Evolutionary conservation across 1,140 invertebrate genomes (phyloP).

Genomic region (Nylanderia fulva): DNA sequence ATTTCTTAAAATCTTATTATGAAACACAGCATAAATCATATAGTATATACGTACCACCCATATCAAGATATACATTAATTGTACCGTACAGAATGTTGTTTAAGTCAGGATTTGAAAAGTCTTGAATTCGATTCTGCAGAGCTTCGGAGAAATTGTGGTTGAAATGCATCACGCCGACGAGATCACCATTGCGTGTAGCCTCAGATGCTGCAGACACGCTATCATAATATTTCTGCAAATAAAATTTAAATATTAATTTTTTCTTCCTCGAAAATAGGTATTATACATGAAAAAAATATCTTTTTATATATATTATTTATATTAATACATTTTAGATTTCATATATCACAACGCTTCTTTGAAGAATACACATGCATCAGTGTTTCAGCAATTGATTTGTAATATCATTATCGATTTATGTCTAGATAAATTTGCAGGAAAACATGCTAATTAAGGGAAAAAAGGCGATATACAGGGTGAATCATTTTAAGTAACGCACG

Average conservation of each 20-base stretch:
- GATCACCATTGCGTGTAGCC: constrained; percentile 88
- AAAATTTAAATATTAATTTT: constrained; percentile 3
- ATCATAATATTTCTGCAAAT: constrained; percentile 86
- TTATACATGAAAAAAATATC: no score
- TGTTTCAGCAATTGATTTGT: no score
- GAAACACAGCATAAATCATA: constrained; percentile 8
- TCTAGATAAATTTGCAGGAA: background rate
- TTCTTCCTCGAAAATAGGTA: background rate
- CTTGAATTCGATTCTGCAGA: constrained; percentile 86
- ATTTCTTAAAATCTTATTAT: background rate
- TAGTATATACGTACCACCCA: constrained; percentile 87
- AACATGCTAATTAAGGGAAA: no score
- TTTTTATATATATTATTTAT: background rate
- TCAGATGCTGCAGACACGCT: constrained; percentile 85
- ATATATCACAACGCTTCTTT: no score
- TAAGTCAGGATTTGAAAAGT: constrained; percentile 47
- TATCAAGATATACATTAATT: constrained; percentile 90
- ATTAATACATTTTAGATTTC: no score
- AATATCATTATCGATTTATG: background rate
- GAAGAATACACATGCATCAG: no score
- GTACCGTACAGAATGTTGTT: constrained; percentile 86
- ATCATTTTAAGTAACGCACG: no score
- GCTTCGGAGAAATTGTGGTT: constrained; percentile 91
- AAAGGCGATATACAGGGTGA: no score
- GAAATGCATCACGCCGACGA: constrained; percentile 91